phyloP scores from a whole-genome alignment of 1,140 invertebrate genomes.

The Zaprionus africanus region DNA sequence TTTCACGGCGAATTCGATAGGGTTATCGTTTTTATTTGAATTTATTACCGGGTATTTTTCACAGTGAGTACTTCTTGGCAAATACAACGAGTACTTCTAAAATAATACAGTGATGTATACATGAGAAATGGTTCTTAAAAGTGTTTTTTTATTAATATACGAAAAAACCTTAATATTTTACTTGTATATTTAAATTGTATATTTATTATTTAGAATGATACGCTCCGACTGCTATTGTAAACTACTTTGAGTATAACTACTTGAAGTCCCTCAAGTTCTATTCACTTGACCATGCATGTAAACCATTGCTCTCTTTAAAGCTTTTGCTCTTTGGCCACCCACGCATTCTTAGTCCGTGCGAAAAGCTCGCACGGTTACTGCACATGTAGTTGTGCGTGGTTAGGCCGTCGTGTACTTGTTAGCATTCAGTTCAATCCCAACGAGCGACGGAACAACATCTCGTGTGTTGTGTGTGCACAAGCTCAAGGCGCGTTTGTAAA shows the following conservation, averaged over 20 bases:
- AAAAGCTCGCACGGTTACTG: slow-evolving; percentile 49
- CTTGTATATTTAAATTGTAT: not conserved
- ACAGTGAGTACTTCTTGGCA: too few relatives aligned
- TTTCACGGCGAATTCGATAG: not conserved
- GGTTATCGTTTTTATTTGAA: not conserved
- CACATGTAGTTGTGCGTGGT: slow-evolving; percentile 53
- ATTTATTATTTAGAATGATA: not conserved
- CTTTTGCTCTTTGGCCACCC: slow-evolving; percentile 50
- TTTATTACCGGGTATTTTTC: not conserved
- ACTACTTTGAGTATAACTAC: not conserved
- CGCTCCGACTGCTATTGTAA: not conserved
- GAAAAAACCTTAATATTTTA: not conserved
- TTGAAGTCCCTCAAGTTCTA: not conserved
- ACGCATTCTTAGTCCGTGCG: slow-evolving; percentile 51
- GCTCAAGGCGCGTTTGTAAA: slow-evolving; percentile 71
- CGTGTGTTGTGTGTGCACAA: slow-evolving; percentile 58
- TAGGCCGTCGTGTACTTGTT: slow-evolving; percentile 59
- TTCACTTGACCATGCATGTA: slow-evolving; percentile 14
- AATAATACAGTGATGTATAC: not conserved
- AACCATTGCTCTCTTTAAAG: slow-evolving; percentile 19
- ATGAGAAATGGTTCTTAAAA: not conserved
- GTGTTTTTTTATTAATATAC: not conserved
- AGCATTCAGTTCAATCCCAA: slow-evolving; percentile 71
- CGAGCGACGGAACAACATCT: slow-evolving; percentile 64
- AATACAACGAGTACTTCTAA: too few relatives aligned